Evolutionary conservation across 2,888 invertebrate genomes (phyloP).

Genomic region (Athalia rosae): DNA sequence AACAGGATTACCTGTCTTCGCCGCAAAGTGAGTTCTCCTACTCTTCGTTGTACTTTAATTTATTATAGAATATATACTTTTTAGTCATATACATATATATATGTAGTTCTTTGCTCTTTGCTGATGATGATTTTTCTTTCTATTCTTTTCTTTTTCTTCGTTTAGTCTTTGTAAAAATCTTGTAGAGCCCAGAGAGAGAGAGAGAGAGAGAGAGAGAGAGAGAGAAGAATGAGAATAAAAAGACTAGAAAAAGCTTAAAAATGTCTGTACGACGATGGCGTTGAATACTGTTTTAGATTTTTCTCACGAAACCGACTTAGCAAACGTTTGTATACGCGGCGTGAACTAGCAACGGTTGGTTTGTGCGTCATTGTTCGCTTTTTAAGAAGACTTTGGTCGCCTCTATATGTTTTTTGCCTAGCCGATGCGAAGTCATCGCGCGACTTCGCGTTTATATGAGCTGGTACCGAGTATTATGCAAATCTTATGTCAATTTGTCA

Average conservation of each 20-base stretch:
- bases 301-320: slow-evolving; percentile 26
- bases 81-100: too few relatives aligned
- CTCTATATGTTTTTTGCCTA: not conserved
- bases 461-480: slow-evolving; percentile 1
- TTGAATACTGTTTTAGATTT: slow-evolving; percentile 13
- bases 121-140: not conserved
- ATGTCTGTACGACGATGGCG: not conserved
- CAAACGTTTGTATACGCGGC: not conserved
- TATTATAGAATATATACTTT: not conserved
- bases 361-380: slow-evolving; percentile 15
- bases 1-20: slow-evolving; percentile 79
- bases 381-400: not conserved
- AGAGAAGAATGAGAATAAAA: not conserved
- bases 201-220: not conserved
- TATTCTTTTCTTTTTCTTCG: not conserved
- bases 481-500: slow-evolving; percentile 25
- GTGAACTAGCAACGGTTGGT: not conserved
- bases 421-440: slow-evolving; percentile 12
- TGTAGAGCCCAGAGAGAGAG: not conserved
- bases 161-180: not conserved
- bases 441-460: not conserved
- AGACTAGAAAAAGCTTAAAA: too few relatives aligned
- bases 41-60: too few relatives aligned
- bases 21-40: slow-evolving; percentile 75
- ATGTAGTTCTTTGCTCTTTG: not conserved